phyloP scores from a whole-genome alignment of 2,113 vertebrate genomes.

The Elanoides forficatus region DNA sequence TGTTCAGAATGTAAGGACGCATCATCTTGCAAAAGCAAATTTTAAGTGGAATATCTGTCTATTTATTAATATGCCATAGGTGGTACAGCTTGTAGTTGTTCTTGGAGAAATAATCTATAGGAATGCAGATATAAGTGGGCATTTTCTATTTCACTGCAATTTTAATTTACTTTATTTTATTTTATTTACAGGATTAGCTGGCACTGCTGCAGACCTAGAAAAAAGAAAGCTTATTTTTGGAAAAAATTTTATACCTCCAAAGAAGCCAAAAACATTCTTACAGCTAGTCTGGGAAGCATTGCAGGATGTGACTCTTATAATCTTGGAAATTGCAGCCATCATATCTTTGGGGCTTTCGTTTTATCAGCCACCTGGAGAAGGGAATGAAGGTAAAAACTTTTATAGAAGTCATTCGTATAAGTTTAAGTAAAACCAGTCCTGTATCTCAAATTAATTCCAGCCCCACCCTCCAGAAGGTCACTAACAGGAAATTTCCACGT shows the following conservation, averaged over 20 bases:
- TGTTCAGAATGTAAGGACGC: neutral
- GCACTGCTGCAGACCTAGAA: constrained; percentile 87
- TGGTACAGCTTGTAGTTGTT: neutral
- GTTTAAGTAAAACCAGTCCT: neutral
- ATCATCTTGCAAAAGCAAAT: neutral
- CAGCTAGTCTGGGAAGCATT: constrained; percentile 98
- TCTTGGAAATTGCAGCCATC: constrained; percentile 96
- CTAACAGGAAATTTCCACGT: neutral
- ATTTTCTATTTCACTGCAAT: neutral
- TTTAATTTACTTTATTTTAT: neutral
- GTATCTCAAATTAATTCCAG: neutral
- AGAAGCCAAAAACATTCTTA: constrained; percentile 99
- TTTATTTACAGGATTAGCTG: constrained; percentile 83
- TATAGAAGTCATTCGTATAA: neutral
- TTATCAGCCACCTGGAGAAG: constrained; percentile 92
- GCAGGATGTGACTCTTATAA: constrained; percentile 98
- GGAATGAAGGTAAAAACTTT: constrained; percentile 79
- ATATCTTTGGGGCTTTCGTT: constrained; percentile 97
- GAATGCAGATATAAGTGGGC: neutral
- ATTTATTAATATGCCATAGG: neutral
- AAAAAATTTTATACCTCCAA: constrained; percentile 98
- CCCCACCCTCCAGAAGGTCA: neutral
- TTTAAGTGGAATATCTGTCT: neutral
- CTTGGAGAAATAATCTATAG: neutral
- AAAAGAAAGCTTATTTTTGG: constrained; percentile 95